Conservation (phyloP, 23 tunicate species). For the Ascidia mentula region DNA sequence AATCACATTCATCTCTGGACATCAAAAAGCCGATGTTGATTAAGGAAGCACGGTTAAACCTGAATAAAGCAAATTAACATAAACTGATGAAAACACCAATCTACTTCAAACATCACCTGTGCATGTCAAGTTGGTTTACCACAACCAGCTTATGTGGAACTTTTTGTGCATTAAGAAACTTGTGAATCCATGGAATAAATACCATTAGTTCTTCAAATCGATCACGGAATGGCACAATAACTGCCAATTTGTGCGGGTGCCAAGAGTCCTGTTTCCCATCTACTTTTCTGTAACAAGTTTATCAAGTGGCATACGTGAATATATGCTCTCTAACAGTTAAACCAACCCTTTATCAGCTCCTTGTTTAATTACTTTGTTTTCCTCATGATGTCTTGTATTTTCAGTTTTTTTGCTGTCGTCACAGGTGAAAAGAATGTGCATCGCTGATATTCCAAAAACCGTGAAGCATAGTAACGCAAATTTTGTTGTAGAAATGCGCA, state of each 20-base stretch:
- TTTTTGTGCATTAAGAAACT: conserved; percentile 76
- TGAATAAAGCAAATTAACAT: background rate
- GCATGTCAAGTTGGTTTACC: conserved; percentile 88
- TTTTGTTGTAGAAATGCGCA: conserved; percentile 22
- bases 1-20: conserved; percentile 78
- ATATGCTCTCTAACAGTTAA: too few relatives aligned
- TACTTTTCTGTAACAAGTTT: background rate
- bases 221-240: conserved; percentile 87
- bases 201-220: conserved; percentile 96
- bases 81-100: too few relatives aligned
- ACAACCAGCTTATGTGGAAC: conserved; percentile 75
- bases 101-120: conserved; percentile 38
- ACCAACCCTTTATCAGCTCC: too few relatives aligned
- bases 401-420: background rate
- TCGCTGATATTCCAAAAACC: background rate
- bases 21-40: conserved; percentile 89
- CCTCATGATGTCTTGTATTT: background rate
- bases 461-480: conserved; percentile 27
- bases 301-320: too few relatives aligned
- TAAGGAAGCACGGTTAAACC: conserved; percentile 93
- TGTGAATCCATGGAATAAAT: conserved; percentile 94
- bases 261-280: background rate
- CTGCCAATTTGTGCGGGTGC: conserved; percentile 67
- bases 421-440: conserved; percentile 16
- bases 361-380: background rate